A percentile compares a stretch with the other conserved stretches of the same genome.
Evolutionary conservation across 1,140 invertebrate species (phyloP).

Genomic region (Caerostris extrusa): DNA sequence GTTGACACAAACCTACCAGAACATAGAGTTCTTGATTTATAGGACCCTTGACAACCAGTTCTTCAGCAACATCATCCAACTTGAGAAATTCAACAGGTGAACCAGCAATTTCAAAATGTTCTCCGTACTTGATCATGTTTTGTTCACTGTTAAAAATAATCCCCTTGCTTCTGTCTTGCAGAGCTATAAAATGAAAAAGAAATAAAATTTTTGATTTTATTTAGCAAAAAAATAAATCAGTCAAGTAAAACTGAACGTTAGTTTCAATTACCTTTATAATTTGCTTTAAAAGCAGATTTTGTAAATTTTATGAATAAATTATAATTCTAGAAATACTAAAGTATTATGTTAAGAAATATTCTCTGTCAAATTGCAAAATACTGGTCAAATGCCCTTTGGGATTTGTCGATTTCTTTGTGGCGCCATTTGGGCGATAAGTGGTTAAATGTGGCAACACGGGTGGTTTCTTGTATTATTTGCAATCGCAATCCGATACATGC

Average conservation of each 20-base stretch:
- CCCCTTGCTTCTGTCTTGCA: conserved; percentile 63
- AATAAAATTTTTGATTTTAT: not conserved
- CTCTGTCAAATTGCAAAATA: no score
- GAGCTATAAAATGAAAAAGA: conserved; percentile 30
- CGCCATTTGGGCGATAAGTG: no score
- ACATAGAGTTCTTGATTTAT: conserved; percentile 77
- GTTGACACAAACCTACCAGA: conserved; percentile 73
- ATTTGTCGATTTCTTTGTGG: no score
- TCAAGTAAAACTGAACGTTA: no score
- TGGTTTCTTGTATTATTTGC: no score
- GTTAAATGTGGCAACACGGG: no score
- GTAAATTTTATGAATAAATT: not conserved
- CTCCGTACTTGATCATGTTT: conserved; percentile 55
- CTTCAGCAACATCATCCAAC: conserved; percentile 69
- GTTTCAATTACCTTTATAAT: no score
- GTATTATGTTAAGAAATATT: no score
- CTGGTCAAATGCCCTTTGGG: no score
- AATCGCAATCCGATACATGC: no score
- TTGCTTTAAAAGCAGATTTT: not conserved
- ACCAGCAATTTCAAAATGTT: conserved; percentile 75
- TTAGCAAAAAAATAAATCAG: not conserved
- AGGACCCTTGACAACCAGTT: conserved; percentile 74
- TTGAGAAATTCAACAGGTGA: conserved; percentile 73
- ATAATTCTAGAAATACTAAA: no score
- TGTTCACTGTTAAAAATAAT: conserved; percentile 71